Base-by-base conservation (phyloP, 2,888 invertebrate species). In the Clusia tigrina region DNA sequence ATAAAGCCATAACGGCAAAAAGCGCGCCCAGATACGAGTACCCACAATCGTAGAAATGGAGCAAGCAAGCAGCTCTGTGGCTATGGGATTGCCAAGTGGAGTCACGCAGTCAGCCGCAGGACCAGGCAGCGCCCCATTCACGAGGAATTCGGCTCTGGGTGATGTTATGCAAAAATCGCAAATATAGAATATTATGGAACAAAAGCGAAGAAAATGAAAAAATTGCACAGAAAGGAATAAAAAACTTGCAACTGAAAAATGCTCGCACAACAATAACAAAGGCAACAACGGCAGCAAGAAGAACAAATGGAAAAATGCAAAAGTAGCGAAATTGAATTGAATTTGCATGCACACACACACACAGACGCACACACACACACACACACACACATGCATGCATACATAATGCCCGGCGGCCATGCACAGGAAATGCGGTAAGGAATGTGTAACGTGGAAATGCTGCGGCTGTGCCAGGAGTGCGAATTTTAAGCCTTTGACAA, bases 81-180 rank as follows among this genome's bases (percentile, higher is more conserved):
- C 2, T 54, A 9, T 24, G 24, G 6, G 12, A 32, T 9, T 9
- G 6, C 32, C 12, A 32, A 32, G 32, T 32, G 32, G 32, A 12
- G 6, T 15, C 54, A 23, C 52, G 15, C 23, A 12, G 25, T 24
- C n/a, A n/a, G 24, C 53, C 2, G 3, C 23, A 42, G 42, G n/a
- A 42, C 42, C n/a, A 42, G n/a, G n/a, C n/a, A 17, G n/a, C 3
- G 32, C 6, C 6, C 32, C 6, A 10, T 32, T 32, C 5, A 54
- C 17, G 54, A 54, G 54, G 18, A 74, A 74, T 74, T 74, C 76
- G 74, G 72, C 74, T 75, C 71, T 70, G 15, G 54, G 70, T 74
- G 74, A 76, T 75, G 72, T 69, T 77, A 75, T 76, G 75, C 73
- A 72, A 76, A 76, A 76, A 69, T 76, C 67, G 64, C 66, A 66